Base-by-base conservation (phyloP, 1,140 invertebrate species). In the Leptoteleia sp. region DNA sequence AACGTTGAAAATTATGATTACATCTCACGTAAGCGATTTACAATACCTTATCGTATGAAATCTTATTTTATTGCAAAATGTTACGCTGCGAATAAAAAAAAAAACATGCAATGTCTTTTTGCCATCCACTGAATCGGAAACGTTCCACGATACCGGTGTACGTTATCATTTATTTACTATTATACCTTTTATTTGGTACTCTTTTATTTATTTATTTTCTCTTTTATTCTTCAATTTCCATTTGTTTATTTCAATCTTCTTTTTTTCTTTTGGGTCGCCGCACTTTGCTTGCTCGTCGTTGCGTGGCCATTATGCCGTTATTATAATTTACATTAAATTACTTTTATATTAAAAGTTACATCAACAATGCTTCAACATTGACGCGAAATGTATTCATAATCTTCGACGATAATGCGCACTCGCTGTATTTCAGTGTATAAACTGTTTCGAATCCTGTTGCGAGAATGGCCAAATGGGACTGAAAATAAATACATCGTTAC, bases 401-500 rank as follows among this genome's bases (percentile, higher is more conserved):
- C 7, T 29, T 4, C 27, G 6, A 29, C 27, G 27, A 29, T 29
- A 7, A 6, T 25, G n/a, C n/a, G n/a, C n/a, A n/a, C 22, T 25
- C 22, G 1, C 8, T 29, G 6, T n/a, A n/a, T n/a, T 29, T 29
- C 27, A 7, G 27, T 4, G 3, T 29, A 29, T 7, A 29, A 29
- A 29, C 1, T 29, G 27, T 29, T 29, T 4, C 22, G 27, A 8
- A 29, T 29, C 7, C 8, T 7, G 27, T 6, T 33, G 31, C 11
- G 3, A 43, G n/a, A 29, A 27, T 35, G 16, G 11, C 11, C 3
- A 22, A 35, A 35, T 1, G 22, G 31, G 8, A 35, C n/a, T 12
- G 8, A 7, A 42, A 42, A 22, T 42, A 42, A 42, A 42, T 22
- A 42, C 15, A 42, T 42, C 11, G 38, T 22, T 42, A 29, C 7